Evolutionary conservation across 2,113 vertebrate species (phyloP).

Genomic region (Ochotona princeps): DNA sequence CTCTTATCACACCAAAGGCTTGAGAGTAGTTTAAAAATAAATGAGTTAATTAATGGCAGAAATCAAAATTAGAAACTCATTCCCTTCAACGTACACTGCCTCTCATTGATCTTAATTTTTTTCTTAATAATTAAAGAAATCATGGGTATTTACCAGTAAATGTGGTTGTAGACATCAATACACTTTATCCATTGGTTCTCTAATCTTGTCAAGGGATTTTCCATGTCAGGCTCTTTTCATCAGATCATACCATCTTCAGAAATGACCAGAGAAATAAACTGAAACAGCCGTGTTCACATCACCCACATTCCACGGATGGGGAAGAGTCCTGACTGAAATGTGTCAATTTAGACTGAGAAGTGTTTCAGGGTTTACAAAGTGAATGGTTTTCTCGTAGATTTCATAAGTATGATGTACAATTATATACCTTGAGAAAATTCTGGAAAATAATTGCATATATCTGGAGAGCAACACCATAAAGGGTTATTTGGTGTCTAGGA

Average conservation of each 20-base stretch:
- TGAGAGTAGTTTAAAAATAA: background rate
- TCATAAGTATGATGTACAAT: background rate
- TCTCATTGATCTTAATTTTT: background rate
- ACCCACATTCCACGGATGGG: background rate
- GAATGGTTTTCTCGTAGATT: background rate
- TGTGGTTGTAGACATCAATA: background rate
- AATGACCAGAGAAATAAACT: background rate
- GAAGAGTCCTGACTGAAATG: conserved; percentile 21
- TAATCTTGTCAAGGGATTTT: background rate
- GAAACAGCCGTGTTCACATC: background rate
- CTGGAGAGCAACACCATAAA: background rate
- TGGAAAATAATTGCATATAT: background rate
- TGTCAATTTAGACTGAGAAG: background rate
- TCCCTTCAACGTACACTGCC: background rate
- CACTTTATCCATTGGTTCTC: background rate
- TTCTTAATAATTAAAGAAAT: background rate
- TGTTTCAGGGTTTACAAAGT: conserved; percentile 14
- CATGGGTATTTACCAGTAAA: background rate
- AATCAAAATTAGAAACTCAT: background rate
- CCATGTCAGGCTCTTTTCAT: background rate
- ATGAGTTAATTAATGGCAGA: background rate
- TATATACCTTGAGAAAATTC: background rate
- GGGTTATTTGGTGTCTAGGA: background rate
- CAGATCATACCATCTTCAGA: background rate
- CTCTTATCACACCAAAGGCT: background rate